Conservation (phyloP, 1,140 invertebrate genomes). For the Uloborus diversus region DNA sequence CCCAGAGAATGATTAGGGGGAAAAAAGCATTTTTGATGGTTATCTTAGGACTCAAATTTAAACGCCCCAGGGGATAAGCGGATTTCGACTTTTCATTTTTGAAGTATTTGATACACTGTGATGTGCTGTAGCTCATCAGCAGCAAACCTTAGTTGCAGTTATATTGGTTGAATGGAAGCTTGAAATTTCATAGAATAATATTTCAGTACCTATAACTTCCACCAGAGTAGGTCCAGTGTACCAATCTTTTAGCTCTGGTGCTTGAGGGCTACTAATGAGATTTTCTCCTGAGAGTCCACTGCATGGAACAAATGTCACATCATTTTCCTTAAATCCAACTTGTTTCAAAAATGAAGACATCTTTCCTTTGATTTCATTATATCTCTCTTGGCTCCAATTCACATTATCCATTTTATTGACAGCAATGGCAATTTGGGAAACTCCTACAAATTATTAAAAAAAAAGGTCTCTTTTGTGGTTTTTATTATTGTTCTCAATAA, state of each 20-base stretch:
- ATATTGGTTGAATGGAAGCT: too few relatives aligned
- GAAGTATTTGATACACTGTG: too few relatives aligned
- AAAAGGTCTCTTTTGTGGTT: too few relatives aligned
- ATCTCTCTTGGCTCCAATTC: slow-evolving; percentile 81
- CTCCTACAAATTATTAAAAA: slow-evolving; percentile 68
- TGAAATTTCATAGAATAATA: too few relatives aligned
- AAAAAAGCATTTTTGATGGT: too few relatives aligned
- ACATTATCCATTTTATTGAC: slow-evolving; percentile 88
- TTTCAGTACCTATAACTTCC: slow-evolving; percentile 85
- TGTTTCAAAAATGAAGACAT: slow-evolving; percentile 90
- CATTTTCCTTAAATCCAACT: slow-evolving; percentile 90
- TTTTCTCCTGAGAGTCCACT: slow-evolving; percentile 96
- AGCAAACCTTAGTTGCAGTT: too few relatives aligned
- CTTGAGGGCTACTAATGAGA: slow-evolving; percentile 76
- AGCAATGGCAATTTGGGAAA: slow-evolving; percentile 84
- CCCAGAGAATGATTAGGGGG: too few relatives aligned
- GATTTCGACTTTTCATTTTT: too few relatives aligned
- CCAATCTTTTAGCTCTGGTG: slow-evolving; percentile 78
- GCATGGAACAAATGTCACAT: slow-evolving; percentile 92
- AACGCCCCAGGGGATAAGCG: too few relatives aligned
- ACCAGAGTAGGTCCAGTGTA: slow-evolving; percentile 84
- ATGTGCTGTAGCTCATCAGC: too few relatives aligned
- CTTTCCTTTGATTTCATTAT: slow-evolving; percentile 86
- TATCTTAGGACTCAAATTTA: too few relatives aligned
- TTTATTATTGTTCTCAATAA: too few relatives aligned